Percentiles rank a stretch among this genome's conserved stretches.
Conservation (phyloP, 2,113 vertebrate species). For the Equus quagga region DNA sequence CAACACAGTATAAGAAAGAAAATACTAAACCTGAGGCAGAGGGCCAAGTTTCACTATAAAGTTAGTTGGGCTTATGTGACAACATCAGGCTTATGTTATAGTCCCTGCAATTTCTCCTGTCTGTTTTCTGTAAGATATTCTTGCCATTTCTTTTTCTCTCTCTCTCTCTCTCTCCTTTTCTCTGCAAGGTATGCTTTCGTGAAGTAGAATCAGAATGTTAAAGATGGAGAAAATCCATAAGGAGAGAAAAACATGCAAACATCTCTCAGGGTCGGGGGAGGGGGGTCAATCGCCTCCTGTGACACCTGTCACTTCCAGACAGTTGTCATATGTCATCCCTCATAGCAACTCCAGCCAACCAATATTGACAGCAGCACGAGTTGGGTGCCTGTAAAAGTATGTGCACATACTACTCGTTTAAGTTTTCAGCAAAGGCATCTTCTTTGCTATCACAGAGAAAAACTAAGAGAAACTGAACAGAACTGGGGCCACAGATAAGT, state of each 20-base stretch:
- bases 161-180: too few relatives aligned
- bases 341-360: neutral
- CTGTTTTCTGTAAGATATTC: neutral
- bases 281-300: neutral
- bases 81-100: neutral
- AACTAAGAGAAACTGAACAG: neutral
- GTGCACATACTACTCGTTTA: rapidly evolving
- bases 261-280: too few relatives aligned
- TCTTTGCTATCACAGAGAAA: neutral
- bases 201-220: neutral
- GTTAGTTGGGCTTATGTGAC: neutral
- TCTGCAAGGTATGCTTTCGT: neutral
- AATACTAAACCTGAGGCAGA: neutral
- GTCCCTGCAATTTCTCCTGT: neutral
- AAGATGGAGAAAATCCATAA: neutral
- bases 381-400: rapidly evolving
- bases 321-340: neutral
- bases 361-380: rapidly evolving
- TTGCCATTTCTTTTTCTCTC: rapidly evolving
- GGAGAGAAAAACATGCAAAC: neutral
- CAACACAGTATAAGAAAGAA: neutral
- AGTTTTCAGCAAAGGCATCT: neutral
- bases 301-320: neutral
- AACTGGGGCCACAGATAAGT: neutral
- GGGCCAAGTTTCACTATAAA: rapidly evolving